Base-by-base conservation (phyloP, 2,113 vertebrate species). In the Uria aalge region DNA sequence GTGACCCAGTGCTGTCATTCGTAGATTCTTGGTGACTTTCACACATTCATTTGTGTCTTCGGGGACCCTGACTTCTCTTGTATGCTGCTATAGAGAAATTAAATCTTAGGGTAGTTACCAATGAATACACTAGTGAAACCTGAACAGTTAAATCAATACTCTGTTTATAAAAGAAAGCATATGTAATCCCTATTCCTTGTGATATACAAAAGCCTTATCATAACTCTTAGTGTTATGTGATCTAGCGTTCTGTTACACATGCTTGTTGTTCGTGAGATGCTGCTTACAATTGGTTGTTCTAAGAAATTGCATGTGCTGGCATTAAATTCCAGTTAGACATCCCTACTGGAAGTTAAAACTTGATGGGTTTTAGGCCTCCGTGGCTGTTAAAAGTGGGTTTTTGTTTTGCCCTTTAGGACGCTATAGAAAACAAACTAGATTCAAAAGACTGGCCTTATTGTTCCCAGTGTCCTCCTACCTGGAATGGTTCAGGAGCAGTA, bases 401-500 rank as follows among this genome's bases (percentile, higher is more conserved):
- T 93, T 74, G 86, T 94, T 95, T 94, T 90, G 69, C 53, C 23
- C 13, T 88, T 43, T 87, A 99, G 99, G 99, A 99, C 97, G 98
- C 98, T 36, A 98, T 99, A 91, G 99, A 99, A 94, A 99, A 99
- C 97, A 99, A 99, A 96, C 97, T 99, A 89, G 99, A 99, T 93
- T 97, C 98, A 55, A 99, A 91, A 96, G 99, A 99, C 13, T 99
- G 99, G 99, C 99, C 99, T 0, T 99, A 99, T 67, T 98, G 98
- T 98, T 99, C 99, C 6, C 98, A 98, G 77, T 99, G 98, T 92
- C 99, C 99, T 56, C 98, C 99, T 62, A 98, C 99, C 8, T 99
- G 99, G 99, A 99, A 99, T 50, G 99, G 99, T 41, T 99, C 99
- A 11, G 99, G 99, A 72, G 99, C 98, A 75, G 99, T 99, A 83